Conservation (phyloP, 2,888 invertebrate species). For the Netelia inedita region DNA sequence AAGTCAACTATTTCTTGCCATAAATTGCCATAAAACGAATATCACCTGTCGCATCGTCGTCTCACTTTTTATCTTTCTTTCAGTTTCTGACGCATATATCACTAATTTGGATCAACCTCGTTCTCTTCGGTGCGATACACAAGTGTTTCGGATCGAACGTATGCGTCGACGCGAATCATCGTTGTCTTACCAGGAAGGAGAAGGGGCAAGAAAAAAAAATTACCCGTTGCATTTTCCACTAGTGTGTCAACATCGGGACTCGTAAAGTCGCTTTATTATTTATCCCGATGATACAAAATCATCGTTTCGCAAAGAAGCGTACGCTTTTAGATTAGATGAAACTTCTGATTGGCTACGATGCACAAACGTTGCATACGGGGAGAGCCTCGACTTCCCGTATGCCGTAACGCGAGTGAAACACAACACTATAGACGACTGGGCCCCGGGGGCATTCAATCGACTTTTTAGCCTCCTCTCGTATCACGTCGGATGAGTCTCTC, state of each 20-base stretch:
- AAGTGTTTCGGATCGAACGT: too few species aligned
- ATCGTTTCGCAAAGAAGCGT: neutral
- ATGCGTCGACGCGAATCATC: too few species aligned
- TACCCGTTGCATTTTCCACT: too few species aligned
- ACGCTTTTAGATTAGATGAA: constrained; percentile 2
- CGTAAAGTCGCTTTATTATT: neutral
- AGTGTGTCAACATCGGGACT: neutral
- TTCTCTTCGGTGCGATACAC: neutral
- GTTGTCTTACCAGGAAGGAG: too few species aligned
- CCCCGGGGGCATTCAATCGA: constrained; percentile 55
- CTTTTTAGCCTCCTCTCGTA: constrained; percentile 16
- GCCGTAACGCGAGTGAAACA: constrained; percentile 48
- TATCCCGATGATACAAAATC: neutral
- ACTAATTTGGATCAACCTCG: constrained; percentile 12
- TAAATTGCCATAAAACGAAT: neutral
- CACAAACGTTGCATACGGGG: constrained; percentile 18
- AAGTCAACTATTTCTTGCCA: neutral
- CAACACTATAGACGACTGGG: neutral
- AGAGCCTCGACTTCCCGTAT: constrained; percentile 59
- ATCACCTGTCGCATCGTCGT: constrained; percentile 33
- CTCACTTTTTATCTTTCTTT: constrained; percentile 6
- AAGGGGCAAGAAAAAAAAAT: too few species aligned
- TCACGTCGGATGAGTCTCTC: neutral
- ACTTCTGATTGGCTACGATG: neutral
- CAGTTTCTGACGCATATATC: constrained; percentile 6